These are phyloP conservation scores for Drosophila quinaria DNA, from an alignment of 2,888 invertebrate genomes.

Conservation along the genomic window DNA sequence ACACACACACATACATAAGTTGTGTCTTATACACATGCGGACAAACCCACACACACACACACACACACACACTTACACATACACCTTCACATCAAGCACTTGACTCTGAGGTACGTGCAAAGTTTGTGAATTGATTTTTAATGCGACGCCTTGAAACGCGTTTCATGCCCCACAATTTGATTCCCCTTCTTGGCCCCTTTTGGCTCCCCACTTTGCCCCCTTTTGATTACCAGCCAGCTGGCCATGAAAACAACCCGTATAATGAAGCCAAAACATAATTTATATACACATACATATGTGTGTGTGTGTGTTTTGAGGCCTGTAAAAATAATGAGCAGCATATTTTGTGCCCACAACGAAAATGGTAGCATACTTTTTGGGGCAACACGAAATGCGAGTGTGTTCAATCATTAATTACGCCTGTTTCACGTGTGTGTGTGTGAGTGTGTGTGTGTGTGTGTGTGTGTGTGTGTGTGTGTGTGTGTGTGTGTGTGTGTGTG, in stretches of 20 bases:
- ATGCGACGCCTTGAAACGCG: conserved; percentile 65
- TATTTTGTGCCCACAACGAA: conserved; percentile 71
- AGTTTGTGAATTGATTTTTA: conserved; percentile 79
- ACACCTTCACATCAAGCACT: conserved; percentile 32
- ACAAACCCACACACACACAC: conserved; percentile 4
- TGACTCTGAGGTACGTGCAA: conserved; percentile 64
- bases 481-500: conserved; percentile 1
- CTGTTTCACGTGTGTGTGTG: conserved; percentile 15
- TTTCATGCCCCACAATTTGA: neutral
- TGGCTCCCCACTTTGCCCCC: neutral
- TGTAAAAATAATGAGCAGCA: conserved; percentile 78
- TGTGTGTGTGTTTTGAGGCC: conserved; percentile 31
- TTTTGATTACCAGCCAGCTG: neutral
- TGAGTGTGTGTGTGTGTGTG: neutral
- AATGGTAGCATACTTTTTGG: conserved; percentile 70
- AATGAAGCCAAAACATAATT: conserved; percentile 79
- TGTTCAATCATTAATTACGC: conserved; percentile 74
- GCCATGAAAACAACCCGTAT: conserved; percentile 53
- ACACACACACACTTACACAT: conserved; percentile 13
- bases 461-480: conserved; percentile 5
- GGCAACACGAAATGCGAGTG: conserved; percentile 24
- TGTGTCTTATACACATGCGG: too few relatives aligned
- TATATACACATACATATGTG: conserved; percentile 55
- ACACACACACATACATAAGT: conserved; percentile 4
- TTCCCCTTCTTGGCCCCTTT: neutral